A percentile compares a stretch with the other conserved stretches of the same genome.
These are phyloP conservation scores for Brachypteracias leptosomus DNA, from an alignment of 2,113 vertebrate genomes.

Conservation along the genomic window DNA sequence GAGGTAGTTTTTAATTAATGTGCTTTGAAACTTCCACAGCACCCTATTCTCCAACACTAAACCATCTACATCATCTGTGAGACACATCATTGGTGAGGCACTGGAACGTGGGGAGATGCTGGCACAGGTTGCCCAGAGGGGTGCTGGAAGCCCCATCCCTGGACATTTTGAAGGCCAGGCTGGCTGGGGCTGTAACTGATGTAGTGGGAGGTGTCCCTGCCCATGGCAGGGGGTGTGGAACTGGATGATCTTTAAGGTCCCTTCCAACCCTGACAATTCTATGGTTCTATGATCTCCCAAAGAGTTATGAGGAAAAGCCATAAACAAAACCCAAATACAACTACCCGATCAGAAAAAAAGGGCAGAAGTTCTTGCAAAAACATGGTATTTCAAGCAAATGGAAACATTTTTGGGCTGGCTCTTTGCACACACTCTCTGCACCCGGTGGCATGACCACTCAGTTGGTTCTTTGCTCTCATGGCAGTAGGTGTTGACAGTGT, in stretches of 20 bases:
- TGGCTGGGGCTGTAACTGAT: no score
- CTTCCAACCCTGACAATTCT: no score
- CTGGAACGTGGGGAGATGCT: no score
- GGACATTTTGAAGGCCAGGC: no score
- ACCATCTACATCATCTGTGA: accelerated
- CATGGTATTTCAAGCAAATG: neutral
- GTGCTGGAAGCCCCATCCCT: no score
- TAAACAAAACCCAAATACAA: neutral
- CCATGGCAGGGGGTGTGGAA: no score
- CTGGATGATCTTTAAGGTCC: no score
- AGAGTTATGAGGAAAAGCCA: neutral
- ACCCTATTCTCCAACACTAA: neutral
- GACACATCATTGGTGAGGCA: no score
- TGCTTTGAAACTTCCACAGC: neutral
- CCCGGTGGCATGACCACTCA: accelerated
- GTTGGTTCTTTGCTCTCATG: neutral
- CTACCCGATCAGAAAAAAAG: neutral
- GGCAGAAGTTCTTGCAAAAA: neutral
- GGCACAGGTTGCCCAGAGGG: no score
- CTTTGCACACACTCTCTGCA: neutral
- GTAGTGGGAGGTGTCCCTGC: no score
- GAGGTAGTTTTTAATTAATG: neutral
- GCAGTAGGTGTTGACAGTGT: no score
- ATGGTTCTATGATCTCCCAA: no score
- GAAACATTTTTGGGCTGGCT: neutral